Percentiles rank a stretch among this genome's conserved stretches.
Conservation (phyloP, 2,888 invertebrate species). For the Ochropleura leucogaster region DNA sequence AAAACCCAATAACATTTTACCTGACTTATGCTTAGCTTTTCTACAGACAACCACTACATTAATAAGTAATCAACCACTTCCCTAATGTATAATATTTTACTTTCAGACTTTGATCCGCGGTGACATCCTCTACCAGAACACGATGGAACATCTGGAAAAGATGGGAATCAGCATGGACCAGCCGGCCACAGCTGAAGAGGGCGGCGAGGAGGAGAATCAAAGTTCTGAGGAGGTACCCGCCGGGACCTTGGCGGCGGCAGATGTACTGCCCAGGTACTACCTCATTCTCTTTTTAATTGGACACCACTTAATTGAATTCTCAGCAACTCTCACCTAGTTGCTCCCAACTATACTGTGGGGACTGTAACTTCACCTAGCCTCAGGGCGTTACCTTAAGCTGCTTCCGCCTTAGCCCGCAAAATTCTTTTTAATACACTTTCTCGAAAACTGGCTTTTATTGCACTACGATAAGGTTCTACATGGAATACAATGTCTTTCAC, state of each 20-base stretch:
- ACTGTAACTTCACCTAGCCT: background rate
- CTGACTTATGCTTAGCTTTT: background rate
- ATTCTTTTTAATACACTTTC: too few relatives aligned
- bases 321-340: too few relatives aligned
- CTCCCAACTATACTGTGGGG: background rate
- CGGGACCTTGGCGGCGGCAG: constrained; percentile 80
- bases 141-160: constrained; percentile 82
- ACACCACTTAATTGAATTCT: background rate
- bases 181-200: constrained; percentile 55
- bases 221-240: constrained; percentile 50
- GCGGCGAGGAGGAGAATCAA: constrained; percentile 65
- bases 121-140: constrained; percentile 82
- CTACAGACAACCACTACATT: background rate
- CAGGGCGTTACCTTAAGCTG: background rate
- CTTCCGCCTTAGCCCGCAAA: too few relatives aligned
- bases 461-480: too few relatives aligned
- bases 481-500: too few relatives aligned
- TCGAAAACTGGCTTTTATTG: too few relatives aligned
- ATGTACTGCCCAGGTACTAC: constrained; percentile 76
- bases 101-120: constrained; percentile 79
- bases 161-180: constrained; percentile 81
- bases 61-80: background rate
- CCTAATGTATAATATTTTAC: background rate
- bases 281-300: too few relatives aligned
- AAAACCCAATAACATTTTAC: background rate